A percentile compares a stretch with the other conserved stretches of the same genome.
Conservation (phyloP, 2,797 vertebrate species). For the Neomorphus geoffroyi region DNA sequence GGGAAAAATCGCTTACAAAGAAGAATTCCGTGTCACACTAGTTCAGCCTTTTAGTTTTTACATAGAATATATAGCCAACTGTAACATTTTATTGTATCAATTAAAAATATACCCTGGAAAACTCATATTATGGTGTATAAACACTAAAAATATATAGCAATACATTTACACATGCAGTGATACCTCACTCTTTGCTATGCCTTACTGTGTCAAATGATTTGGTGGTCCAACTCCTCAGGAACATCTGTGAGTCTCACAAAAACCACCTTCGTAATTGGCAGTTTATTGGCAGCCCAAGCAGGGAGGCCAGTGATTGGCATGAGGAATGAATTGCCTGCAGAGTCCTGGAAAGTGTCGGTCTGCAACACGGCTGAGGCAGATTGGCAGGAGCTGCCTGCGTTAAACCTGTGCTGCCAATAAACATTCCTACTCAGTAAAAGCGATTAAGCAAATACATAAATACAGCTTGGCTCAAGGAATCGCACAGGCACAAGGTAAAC, state of each 20-base stretch:
- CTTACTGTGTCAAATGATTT: background rate
- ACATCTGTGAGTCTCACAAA: background rate
- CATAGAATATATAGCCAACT: background rate
- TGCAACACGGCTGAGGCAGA: background rate
- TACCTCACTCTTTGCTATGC: background rate
- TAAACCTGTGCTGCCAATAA: background rate
- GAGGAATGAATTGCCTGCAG: background rate
- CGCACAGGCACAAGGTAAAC: background rate
- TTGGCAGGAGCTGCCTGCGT: background rate
- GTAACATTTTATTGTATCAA: background rate
- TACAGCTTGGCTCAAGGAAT: background rate
- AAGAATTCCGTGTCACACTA: background rate
- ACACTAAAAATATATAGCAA: background rate
- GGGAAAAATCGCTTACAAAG: background rate
- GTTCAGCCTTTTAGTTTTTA: background rate
- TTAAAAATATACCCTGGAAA: constrained; percentile 38
- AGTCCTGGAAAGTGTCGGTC: background rate
- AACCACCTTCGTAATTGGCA: background rate
- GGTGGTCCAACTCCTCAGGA: background rate
- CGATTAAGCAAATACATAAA: accelerated
- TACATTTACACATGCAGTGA: background rate
- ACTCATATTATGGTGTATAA: background rate
- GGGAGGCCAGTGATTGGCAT: background rate
- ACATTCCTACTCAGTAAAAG: background rate
- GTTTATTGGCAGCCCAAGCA: background rate